These are phyloP conservation scores for Drosophila melanocephala DNA, from an alignment of 2,888 invertebrate species.

Conservation along the genomic window DNA sequence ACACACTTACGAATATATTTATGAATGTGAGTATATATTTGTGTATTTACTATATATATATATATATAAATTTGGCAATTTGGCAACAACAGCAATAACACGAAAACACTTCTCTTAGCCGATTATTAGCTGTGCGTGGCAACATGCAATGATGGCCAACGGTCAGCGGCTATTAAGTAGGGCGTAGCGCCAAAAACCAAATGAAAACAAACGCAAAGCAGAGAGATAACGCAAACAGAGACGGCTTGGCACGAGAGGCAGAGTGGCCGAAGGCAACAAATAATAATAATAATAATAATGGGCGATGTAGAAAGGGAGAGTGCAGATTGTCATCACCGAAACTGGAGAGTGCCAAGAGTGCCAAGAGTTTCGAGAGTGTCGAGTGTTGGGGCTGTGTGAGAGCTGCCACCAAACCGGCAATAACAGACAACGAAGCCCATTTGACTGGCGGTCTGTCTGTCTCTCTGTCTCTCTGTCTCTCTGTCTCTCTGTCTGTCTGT, in stretches of 20 bases:
- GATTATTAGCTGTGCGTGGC: constrained; percentile 45
- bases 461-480: neutral
- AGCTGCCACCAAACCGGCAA: constrained; percentile 48
- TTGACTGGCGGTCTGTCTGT: constrained; percentile 1
- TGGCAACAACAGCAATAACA: constrained; percentile 30
- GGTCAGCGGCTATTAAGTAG: constrained; percentile 55
- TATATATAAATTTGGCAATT: constrained; percentile 25
- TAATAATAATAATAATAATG: constrained; percentile 8
- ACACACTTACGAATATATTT: neutral
- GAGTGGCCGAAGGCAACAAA: constrained; percentile 11
- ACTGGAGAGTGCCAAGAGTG: constrained; percentile 24
- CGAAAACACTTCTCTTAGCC: constrained; percentile 38
- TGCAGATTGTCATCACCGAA: constrained; percentile 41
- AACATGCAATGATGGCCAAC: constrained; percentile 50
- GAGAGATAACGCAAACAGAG: constrained; percentile 10
- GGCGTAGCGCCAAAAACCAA: constrained; percentile 58
- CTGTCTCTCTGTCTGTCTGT: neutral
- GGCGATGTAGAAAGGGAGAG: constrained; percentile 45
- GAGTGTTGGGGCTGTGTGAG: constrained; percentile 28
- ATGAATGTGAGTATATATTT: neutral
- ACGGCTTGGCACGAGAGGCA: neutral
- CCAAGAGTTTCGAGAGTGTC: constrained; percentile 6
- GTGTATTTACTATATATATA: neutral
- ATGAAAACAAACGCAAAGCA: constrained; percentile 32
- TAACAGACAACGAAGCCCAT: constrained; percentile 30